Evolutionary conservation across 2,888 invertebrate genomes (phyloP), one percentile per base, ranked within the genome.

Genomic region (Eristalis intricaria): DNA sequence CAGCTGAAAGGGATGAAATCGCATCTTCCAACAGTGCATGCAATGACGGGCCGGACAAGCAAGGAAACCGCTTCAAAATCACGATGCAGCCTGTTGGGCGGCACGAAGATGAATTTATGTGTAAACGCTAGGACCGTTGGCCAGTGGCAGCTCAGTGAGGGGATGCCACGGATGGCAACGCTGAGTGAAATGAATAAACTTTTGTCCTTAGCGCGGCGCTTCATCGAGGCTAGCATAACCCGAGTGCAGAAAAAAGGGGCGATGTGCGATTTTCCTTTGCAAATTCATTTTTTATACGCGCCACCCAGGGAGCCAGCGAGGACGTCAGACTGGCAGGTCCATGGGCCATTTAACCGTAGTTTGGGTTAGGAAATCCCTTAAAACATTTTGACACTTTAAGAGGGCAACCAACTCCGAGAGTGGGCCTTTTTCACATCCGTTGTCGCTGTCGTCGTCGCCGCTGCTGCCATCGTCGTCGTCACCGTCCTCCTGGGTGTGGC

Each of bases 331-430:
- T 58, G 56, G 71, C 74, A 83, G 71, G 83, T 83, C 86, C 78
- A 83, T 75, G 79, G 74, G 78, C 79, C 70, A 79, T 87, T 87
- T 79, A 79, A 83, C 78, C 63, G 60, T 66, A 70, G 71, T 78
- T 83, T 66, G 74, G 68, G 68, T 71, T 63, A 63, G 75, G 75
- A 71, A 61, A 78, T 70, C 65, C 82, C 78, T 75, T 78, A 69
- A 78, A 87, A 87, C 65, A 87, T 80, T 87, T 87, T 87, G 87
- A 79, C 87, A 76, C 84, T 84, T 76, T 84, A 84, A 84, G 84
- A 84, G 75, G 87, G 76, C 74, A 83, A 79, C 82, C 82, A 86
- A 85, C 84, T 84, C 76, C 66, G 65, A 64, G 69, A 65, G 70
- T 70, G 75, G 60, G 75, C 29, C 38, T 40, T 69, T 61, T 40